Evolutionary conservation across 1,140 invertebrate genomes (phyloP).

Genomic region (Laupala kohalensis): DNA sequence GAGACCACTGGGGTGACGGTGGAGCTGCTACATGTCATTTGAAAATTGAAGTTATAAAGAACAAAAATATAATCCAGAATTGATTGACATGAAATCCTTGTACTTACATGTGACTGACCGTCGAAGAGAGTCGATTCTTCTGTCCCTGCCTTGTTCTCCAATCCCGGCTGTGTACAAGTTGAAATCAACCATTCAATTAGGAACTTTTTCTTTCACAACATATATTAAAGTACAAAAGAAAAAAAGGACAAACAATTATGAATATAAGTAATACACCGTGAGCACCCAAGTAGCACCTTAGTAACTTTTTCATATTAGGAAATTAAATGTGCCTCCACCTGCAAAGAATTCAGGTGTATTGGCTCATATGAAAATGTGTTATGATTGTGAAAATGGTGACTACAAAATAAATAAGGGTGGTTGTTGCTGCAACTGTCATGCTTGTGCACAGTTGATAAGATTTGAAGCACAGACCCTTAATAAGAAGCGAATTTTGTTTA

Average conservation of each 20-base stretch:
- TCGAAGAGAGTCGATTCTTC: neutral
- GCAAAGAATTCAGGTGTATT: neutral
- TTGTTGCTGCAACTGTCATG: neutral
- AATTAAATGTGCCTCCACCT: neutral
- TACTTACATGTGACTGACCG: neutral
- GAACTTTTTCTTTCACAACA: too few species aligned
- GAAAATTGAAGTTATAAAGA: neutral
- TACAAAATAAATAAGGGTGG: neutral
- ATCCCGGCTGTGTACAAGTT: neutral
- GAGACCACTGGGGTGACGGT: constrained; percentile 3
- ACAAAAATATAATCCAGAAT: neutral
- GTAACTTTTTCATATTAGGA: neutral
- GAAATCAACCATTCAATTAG: too few species aligned
- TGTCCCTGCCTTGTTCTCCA: neutral
- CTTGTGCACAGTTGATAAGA: neutral
- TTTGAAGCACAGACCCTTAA: neutral
- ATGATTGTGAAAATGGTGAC: neutral
- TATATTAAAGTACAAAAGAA: too few species aligned
- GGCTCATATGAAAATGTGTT: neutral
- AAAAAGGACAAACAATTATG: too few species aligned
- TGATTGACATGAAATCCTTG: neutral
- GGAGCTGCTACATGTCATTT: constrained; percentile 1
- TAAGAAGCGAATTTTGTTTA: neutral
- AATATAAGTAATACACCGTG: too few species aligned
- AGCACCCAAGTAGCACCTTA: too few species aligned